phyloP scores from a whole-genome alignment of 1,140 invertebrate genomes.

The Leguminivora glycinivorella region DNA sequence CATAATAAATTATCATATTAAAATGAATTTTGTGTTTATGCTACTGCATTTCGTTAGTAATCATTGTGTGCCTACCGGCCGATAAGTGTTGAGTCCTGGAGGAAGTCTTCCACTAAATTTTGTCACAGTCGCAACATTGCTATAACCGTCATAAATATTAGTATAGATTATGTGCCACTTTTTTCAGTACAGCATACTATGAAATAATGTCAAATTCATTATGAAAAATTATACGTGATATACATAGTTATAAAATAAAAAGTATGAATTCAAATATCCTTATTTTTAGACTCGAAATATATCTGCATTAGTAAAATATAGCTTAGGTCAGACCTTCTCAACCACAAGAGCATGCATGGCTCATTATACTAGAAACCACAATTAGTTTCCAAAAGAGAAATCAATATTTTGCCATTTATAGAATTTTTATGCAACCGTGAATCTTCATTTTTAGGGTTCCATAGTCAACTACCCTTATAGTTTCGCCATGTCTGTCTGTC shows the following conservation, averaged over 20 bases:
- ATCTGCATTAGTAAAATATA: slow-evolving; percentile 61
- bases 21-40: background rate
- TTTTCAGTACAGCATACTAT: slow-evolving; percentile 39
- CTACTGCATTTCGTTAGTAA: background rate
- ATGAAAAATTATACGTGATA: slow-evolving; percentile 50
- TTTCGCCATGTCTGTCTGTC: too few species aligned
- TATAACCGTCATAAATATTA: slow-evolving; percentile 65
- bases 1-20: background rate
- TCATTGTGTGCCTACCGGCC: background rate
- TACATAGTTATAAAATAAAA: slow-evolving; percentile 51
- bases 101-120: background rate
- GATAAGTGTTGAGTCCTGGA: background rate
- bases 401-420: too few species aligned
- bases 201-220: slow-evolving; percentile 46
- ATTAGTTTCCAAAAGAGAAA: too few species aligned
- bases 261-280: slow-evolving; percentile 59
- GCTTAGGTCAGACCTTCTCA: slow-evolving; percentile 44
- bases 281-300: slow-evolving; percentile 73
- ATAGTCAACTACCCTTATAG: too few species aligned
- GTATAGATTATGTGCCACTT: slow-evolving; percentile 46
- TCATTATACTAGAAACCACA: too few species aligned
- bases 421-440: too few species aligned
- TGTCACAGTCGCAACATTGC: background rate
- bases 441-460: too few species aligned
- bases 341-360: background rate